Conservation (phyloP, 2,888 invertebrate genomes). For the Oxycera nigricornis region DNA sequence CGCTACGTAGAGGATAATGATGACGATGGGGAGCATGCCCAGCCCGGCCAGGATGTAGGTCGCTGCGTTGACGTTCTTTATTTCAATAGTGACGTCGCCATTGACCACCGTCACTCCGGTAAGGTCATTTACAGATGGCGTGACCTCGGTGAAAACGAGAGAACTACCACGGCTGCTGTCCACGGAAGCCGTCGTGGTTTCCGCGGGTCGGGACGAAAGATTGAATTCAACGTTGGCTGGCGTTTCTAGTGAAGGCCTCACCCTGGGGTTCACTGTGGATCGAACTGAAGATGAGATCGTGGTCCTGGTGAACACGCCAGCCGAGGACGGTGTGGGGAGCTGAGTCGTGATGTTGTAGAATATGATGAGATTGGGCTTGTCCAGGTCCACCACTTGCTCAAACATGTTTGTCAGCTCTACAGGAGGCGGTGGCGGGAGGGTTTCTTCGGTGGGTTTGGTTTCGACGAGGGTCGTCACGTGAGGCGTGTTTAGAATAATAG, state of each 20-base stretch:
- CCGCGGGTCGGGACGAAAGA: background rate
- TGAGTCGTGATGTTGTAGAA: slow-evolving; percentile 61
- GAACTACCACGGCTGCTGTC: background rate
- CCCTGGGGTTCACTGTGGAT: slow-evolving; percentile 56
- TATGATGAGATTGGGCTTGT: slow-evolving; percentile 58
- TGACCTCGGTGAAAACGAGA: slow-evolving; percentile 52
- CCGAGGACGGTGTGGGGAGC: slow-evolving; percentile 45
- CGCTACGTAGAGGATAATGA: slow-evolving; percentile 67
- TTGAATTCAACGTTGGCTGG: slow-evolving; percentile 46
- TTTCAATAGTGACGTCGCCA: slow-evolving; percentile 67
- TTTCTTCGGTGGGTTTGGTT: background rate
- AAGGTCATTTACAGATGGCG: slow-evolving; percentile 8
- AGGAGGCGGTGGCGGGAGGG: slow-evolving; percentile 34
- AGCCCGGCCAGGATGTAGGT: slow-evolving; percentile 69
- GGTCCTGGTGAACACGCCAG: slow-evolving; percentile 61
- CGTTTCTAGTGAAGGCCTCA: background rate
- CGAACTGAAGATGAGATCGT: slow-evolving; percentile 63
- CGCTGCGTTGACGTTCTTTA: slow-evolving; percentile 68
- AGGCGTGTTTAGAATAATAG: background rate
- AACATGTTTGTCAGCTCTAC: slow-evolving; percentile 37
- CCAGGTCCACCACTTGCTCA: slow-evolving; percentile 44
- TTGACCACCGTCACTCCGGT: slow-evolving; percentile 52
- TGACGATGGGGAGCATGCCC: slow-evolving; percentile 67
- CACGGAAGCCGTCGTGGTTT: slow-evolving; percentile 15
- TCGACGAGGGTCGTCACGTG: background rate